These are phyloP conservation scores for Acholoe squamosa DNA, from an alignment of 2,888 invertebrate species.

Conservation along the genomic window DNA sequence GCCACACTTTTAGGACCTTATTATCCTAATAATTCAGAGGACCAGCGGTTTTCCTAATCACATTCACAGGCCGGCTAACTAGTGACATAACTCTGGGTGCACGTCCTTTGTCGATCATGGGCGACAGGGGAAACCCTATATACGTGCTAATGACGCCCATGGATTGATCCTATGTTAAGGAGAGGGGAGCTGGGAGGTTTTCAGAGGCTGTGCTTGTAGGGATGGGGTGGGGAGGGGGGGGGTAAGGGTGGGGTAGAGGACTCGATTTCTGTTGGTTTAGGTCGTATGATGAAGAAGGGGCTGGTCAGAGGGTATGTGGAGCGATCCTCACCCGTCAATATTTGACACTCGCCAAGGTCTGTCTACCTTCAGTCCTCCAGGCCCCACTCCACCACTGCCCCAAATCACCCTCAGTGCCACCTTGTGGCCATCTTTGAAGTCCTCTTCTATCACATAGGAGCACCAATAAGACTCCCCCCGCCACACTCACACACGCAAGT, in stretches of 20 bases:
- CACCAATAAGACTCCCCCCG: too few species aligned
- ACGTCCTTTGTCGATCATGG: slow-evolving; percentile 36
- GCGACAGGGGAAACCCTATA: slow-evolving; percentile 21
- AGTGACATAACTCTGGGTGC: background rate
- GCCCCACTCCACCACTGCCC: background rate
- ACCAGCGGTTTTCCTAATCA: background rate
- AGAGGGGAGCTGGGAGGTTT: too few species aligned
- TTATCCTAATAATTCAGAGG: background rate
- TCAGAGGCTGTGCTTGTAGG: too few species aligned
- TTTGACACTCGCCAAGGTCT: background rate
- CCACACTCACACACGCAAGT: too few species aligned
- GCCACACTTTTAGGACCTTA: background rate
- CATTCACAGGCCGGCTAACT: background rate
- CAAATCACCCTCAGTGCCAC: background rate
- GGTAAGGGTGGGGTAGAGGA: background rate
- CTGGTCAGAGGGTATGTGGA: background rate
- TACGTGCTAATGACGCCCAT: background rate
- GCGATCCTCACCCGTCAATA: background rate
- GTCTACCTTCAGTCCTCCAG: background rate
- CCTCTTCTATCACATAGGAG: background rate
- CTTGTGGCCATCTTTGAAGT: background rate
- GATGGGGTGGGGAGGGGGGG: background rate
- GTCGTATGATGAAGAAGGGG: background rate
- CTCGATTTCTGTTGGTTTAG: background rate
- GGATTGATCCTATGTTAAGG: background rate